Percentiles rank a stretch among this genome's conserved stretches.
These are phyloP conservation scores for Gallinago paraguaiae DNA, from an alignment of 2,113 vertebrate species.

Conservation along the genomic window DNA sequence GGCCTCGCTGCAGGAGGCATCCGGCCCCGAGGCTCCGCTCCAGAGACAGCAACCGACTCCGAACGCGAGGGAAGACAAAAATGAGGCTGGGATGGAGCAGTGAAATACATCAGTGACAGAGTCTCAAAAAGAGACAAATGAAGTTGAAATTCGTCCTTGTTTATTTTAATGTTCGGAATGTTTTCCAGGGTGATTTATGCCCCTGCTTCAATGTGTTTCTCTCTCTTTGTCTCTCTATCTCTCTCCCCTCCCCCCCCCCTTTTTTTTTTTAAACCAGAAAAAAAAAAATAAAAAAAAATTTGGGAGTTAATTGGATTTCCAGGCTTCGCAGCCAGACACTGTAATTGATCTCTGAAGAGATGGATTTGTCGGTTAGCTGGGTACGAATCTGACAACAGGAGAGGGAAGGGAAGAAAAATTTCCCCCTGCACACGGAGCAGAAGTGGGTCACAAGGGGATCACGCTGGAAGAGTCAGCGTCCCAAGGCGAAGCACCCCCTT, in stretches of 20 bases:
- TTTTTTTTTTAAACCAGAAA: background rate
- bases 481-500: background rate
- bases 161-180: constrained; percentile 76
- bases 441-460: constrained; percentile 1
- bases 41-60: constrained; percentile 6
- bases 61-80: constrained; percentile 37
- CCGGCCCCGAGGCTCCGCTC: constrained; percentile 8
- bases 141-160: constrained; percentile 73
- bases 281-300: constrained; percentile 56
- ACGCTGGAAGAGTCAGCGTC: background rate
- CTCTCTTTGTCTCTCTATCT: constrained; percentile 35
- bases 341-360: constrained; percentile 81
- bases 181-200: constrained; percentile 75
- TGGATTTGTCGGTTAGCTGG: constrained; percentile 77
- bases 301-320: constrained; percentile 80
- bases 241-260: background rate
- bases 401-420: constrained; percentile 52
- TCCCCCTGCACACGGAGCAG: background rate
- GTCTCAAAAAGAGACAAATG: constrained; percentile 74
- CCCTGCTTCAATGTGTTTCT: constrained; percentile 39
- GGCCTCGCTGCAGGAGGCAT: background rate
- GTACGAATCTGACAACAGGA: constrained; percentile 69
- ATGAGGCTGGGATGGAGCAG: constrained; percentile 37
- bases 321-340: constrained; percentile 75
- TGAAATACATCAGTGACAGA: constrained; percentile 72